phyloP scores from a whole-genome alignment of 2,113 vertebrate genomes.

The Megaleporinus macrocephalus region DNA sequence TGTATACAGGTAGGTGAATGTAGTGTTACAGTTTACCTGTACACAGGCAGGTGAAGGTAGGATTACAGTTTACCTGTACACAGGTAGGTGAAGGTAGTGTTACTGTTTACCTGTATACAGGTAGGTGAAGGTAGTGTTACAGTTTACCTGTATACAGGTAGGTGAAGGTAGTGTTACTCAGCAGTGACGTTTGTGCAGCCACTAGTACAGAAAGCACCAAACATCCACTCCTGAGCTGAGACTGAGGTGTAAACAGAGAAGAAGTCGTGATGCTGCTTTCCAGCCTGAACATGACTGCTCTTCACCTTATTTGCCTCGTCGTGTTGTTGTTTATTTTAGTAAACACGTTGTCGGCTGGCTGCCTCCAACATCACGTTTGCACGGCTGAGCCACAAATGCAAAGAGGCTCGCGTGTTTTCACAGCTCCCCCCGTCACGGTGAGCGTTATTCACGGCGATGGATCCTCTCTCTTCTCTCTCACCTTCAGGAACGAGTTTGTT shows the following conservation, averaged over 20 bases:
- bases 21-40: too few species aligned
- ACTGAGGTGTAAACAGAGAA: not conserved
- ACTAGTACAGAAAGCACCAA: too few species aligned
- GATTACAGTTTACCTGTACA: too few species aligned
- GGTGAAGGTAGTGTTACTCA: too few species aligned
- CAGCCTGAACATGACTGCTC: not conserved
- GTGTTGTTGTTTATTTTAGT: not conserved
- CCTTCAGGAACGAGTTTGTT: constrained; percentile 62
- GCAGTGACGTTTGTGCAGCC: too few species aligned
- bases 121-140: too few species aligned
- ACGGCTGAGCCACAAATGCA: not conserved
- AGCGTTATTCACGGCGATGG: constrained; percentile 60
- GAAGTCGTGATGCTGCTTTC: not conserved
- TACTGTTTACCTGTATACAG: too few species aligned
- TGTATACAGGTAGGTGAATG: too few species aligned
- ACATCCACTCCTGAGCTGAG: too few species aligned
- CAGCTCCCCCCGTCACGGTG: not conserved
- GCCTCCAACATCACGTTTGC: not conserved
- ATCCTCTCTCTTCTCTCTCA: constrained; percentile 63
- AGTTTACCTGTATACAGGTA: too few species aligned
- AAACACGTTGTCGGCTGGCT: not conserved
- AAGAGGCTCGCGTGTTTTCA: not conserved
- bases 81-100: too few species aligned
- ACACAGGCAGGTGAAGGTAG: too few species aligned
- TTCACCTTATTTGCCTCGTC: not conserved